A percentile compares a stretch with the other conserved stretches of the same genome.
phyloP scores from a whole-genome alignment of 2,797 vertebrate species.

The Aplochiton taeniatus region DNA sequence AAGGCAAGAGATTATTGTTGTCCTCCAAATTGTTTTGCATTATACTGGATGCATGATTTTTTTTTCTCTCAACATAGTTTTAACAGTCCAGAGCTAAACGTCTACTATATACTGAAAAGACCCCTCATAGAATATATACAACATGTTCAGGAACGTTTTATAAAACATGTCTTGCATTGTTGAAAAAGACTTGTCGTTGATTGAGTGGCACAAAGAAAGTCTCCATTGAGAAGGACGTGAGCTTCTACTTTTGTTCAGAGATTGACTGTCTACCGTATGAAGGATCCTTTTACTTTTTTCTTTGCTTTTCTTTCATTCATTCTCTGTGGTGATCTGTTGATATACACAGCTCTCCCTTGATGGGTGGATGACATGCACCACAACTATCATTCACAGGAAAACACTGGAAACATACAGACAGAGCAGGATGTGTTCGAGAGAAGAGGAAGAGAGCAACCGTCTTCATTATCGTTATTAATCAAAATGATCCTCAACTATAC shows the following conservation, averaged over 20 bases:
- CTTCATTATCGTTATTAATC: no score
- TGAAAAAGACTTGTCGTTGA: no score
- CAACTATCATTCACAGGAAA: constrained; percentile 39
- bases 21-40: constrained; percentile 1
- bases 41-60: no score
- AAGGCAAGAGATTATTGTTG: constrained; percentile 19
- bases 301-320: constrained; percentile 6
- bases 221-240: no score
- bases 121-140: no score
- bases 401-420: constrained; percentile 18
- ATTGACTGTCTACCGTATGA: constrained; percentile 1
- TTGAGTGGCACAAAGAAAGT: no score
- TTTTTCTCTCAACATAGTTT: neutral
- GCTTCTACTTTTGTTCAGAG: no score
- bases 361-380: constrained; percentile 38
- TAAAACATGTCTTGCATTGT: no score
- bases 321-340: constrained; percentile 49
- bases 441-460: neutral
- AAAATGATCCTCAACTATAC: no score
- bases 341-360: constrained; percentile 47
- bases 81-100: neutral
- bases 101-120: no score
- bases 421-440: constrained; percentile 9
- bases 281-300: constrained; percentile 18
- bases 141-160: no score